Conservation (phyloP, 2,888 invertebrate species). For the Dyspetes luteomarginatus region DNA sequence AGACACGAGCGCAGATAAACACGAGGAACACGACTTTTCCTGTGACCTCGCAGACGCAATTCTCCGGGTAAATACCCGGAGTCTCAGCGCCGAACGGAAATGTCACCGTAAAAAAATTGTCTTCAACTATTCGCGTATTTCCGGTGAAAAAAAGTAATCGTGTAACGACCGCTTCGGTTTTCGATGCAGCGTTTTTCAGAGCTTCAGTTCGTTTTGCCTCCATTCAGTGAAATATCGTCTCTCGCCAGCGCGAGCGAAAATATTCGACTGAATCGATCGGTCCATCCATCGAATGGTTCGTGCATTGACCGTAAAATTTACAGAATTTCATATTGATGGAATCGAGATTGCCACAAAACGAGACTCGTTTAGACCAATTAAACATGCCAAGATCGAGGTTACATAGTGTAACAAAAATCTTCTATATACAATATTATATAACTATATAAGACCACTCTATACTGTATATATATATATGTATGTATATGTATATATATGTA, state of each 20-base stretch:
- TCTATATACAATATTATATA: too few relatives aligned
- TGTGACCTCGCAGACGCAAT: not conserved
- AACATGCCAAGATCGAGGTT: too few relatives aligned
- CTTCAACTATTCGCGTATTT: constrained; percentile 58
- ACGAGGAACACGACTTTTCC: constrained; percentile 23
- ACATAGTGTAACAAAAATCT: too few relatives aligned
- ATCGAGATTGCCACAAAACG: not conserved
- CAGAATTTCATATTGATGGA: not conserved
- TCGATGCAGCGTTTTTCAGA: not conserved
- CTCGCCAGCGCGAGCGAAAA: not conserved
- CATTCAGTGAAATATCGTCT: not conserved
- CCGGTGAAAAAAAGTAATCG: constrained; percentile 43
- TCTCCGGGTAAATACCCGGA: not conserved
- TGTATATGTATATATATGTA: too few relatives aligned
- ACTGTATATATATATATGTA: too few relatives aligned
- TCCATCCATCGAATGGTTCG: too few relatives aligned
- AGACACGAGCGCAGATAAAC: constrained; percentile 26
- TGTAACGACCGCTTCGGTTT: not conserved
- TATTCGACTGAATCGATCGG: not conserved
- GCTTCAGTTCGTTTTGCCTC: not conserved
- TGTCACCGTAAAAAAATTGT: constrained; percentile 47
- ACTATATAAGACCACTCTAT: too few relatives aligned
- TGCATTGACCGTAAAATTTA: too few relatives aligned
- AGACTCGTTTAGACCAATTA: too few relatives aligned
- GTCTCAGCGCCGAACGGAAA: constrained; percentile 56